These are phyloP conservation scores for Ondatra zibethicus DNA, from an alignment of 2,113 vertebrate species.

Conservation along the genomic window DNA sequence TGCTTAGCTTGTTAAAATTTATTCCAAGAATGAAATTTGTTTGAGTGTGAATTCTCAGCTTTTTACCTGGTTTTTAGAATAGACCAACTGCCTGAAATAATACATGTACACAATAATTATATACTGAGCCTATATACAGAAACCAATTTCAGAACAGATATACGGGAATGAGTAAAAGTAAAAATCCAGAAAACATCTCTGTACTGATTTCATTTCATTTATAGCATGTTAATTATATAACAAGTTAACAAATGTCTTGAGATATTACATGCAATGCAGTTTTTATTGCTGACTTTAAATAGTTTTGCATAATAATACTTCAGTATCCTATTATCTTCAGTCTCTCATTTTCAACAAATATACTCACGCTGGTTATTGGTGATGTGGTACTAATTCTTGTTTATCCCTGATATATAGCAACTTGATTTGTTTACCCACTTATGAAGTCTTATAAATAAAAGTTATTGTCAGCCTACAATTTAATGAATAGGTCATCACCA, in stretches of 20 bases:
- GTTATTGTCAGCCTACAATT: background rate
- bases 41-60: background rate
- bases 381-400: background rate
- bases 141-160: background rate
- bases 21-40: background rate
- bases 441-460: background rate
- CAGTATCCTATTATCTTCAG: background rate
- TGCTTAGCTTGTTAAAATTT: background rate
- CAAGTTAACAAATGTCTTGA: background rate
- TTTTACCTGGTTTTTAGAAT: background rate
- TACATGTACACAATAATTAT: background rate
- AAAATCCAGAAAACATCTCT: background rate
- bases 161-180: background rate
- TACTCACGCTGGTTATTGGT: background rate
- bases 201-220: background rate
- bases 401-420: background rate
- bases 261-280: background rate
- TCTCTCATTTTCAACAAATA: background rate
- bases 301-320: background rate
- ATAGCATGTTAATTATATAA: background rate
- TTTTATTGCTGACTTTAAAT: background rate
- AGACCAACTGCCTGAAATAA: background rate
- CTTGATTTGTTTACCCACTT: background rate
- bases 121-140: background rate
- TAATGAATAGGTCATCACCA: background rate